Percentiles rank a stretch among this genome's conserved stretches.
These are phyloP conservation scores for Eulemur albifrons DNA, from an alignment of 2,797 vertebrate genomes.

Conservation along the genomic window DNA sequence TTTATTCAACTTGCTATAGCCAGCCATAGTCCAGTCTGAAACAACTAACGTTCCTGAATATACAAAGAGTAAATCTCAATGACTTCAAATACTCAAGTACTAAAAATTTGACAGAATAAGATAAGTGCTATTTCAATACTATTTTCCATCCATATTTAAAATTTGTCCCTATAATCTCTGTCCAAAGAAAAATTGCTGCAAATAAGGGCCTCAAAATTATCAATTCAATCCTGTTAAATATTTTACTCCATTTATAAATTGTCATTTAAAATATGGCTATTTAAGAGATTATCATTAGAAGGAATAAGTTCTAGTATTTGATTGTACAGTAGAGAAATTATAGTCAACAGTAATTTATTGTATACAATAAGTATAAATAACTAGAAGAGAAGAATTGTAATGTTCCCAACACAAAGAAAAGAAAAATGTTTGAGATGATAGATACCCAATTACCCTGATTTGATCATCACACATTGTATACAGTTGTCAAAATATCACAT, in stretches of 20 bases:
- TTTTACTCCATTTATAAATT: background rate
- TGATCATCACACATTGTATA: background rate
- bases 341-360: background rate
- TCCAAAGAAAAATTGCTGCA: constrained; percentile 13
- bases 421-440: background rate
- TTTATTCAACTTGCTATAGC: constrained; percentile 64
- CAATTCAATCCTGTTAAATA: background rate
- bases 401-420: background rate
- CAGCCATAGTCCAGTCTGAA: constrained; percentile 41
- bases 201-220: background rate
- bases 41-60: background rate
- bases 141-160: constrained; percentile 65
- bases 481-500: background rate
- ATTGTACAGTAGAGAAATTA: background rate
- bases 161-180: constrained; percentile 2
- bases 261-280: constrained; percentile 11
- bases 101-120: constrained; percentile 39
- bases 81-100: constrained; percentile 45
- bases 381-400: background rate
- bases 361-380: background rate
- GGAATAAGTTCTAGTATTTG: background rate
- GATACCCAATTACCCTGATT: background rate
- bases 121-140: background rate
- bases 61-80: background rate
- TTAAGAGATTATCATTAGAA: constrained; percentile 3